A percentile compares a stretch with the other conserved stretches of the same genome.
Evolutionary conservation across 2,888 invertebrate genomes (phyloP).

Genomic region (Agonopterix heracliana): DNA sequence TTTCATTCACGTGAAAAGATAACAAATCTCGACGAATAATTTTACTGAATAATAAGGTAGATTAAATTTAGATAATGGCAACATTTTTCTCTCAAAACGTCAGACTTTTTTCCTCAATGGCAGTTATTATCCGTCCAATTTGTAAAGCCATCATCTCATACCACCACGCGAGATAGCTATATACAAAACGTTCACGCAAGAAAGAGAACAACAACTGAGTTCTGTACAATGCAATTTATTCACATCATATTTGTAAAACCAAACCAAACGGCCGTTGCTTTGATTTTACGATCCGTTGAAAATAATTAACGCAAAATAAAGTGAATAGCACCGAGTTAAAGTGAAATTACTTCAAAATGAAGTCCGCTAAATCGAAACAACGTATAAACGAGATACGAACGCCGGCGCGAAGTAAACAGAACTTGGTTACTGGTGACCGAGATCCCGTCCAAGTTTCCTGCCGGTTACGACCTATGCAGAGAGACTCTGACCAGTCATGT

Average conservation of each 20-base stretch:
- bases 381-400: constrained; percentile 63
- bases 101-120: too few species aligned
- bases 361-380: constrained; percentile 66
- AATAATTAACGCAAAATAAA: constrained; percentile 14
- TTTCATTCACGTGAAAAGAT: too few species aligned
- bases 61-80: too few species aligned
- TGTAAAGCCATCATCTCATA: too few species aligned
- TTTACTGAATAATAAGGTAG: too few species aligned
- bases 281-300: constrained; percentile 47
- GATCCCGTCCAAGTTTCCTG: constrained; percentile 94
- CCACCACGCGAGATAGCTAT: background rate
- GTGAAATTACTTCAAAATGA: constrained; percentile 38
- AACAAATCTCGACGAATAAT: too few species aligned
- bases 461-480: constrained; percentile 86
- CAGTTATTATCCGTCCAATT: background rate
- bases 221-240: background rate
- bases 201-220: background rate
- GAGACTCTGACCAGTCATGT: constrained; percentile 79
- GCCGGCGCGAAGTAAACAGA: constrained; percentile 62
- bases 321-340: constrained; percentile 22
- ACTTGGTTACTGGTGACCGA: constrained; percentile 53
- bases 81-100: too few species aligned
- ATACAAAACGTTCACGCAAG: background rate
- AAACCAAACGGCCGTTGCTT: constrained; percentile 57
- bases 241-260: background rate